These are phyloP conservation scores for Autographa gamma DNA, from an alignment of 2,888 invertebrate species.

Conservation along the genomic window DNA sequence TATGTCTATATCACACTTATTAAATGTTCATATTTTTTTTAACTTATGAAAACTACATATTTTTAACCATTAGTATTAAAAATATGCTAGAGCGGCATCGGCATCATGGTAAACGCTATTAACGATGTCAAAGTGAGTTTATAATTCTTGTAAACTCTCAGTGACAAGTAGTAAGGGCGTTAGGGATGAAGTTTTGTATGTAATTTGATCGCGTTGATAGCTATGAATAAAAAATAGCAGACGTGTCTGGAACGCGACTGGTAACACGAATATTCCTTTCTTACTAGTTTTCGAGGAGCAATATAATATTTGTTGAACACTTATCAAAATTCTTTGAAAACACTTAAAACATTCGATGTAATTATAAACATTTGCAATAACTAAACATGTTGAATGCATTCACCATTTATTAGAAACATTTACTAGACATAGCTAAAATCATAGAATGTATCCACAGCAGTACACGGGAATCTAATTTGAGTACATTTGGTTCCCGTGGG, in stretches of 20 bases:
- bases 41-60: too few species aligned
- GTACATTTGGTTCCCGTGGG: slow-evolving; percentile 19
- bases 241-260: slow-evolving; percentile 31
- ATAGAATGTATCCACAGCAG: slow-evolving; percentile 20
- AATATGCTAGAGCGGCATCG: too few species aligned
- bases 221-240: slow-evolving; percentile 3
- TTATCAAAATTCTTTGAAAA: neutral
- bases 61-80: too few species aligned
- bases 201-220: slow-evolving; percentile 33
- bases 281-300: neutral
- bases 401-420: slow-evolving; percentile 22
- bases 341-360: neutral
- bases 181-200: slow-evolving; percentile 22
- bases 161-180: slow-evolving; percentile 14
- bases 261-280: slow-evolving; percentile 13
- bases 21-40: too few species aligned
- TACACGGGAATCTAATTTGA: slow-evolving; percentile 36
- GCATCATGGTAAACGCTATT: neutral
- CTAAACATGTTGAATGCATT: slow-evolving; percentile 7
- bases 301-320: neutral
- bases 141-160: neutral
- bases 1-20: too few species aligned
- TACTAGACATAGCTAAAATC: slow-evolving; percentile 19
- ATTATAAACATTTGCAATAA: neutral
- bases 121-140: slow-evolving; percentile 8